Conservation (phyloP, 2,888 invertebrate genomes). For the Junonia oenone region DNA sequence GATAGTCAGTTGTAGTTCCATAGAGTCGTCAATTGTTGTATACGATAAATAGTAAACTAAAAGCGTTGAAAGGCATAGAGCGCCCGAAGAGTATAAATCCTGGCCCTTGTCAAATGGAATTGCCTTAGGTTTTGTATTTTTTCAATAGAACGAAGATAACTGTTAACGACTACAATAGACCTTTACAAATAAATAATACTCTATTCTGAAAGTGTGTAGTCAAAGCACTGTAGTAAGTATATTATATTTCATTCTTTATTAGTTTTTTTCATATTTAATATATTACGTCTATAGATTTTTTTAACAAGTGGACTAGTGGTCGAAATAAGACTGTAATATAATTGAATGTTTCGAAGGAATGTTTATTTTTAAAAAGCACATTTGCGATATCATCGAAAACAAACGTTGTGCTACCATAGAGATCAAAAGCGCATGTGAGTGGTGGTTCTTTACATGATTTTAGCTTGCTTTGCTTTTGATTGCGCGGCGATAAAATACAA, state of each 20-base stretch:
- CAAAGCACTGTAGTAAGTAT: neutral
- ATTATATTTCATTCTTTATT: neutral
- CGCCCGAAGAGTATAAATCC: conserved; percentile 25
- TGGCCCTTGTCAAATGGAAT: conserved; percentile 27
- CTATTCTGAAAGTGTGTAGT: neutral
- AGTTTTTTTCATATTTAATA: neutral
- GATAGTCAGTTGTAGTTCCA: neutral
- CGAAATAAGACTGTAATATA: too few species aligned
- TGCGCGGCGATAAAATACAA: too few species aligned
- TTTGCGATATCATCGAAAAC: too few species aligned
- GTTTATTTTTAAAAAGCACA: too few species aligned
- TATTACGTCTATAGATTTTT: too few species aligned
- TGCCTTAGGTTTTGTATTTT: conserved; percentile 20
- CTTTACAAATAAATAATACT: neutral
- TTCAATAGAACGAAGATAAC: conserved; percentile 4
- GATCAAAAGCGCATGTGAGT: too few species aligned
- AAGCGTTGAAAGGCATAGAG: conserved; percentile 7
- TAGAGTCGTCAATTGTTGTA: neutral
- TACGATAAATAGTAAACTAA: conserved; percentile 1
- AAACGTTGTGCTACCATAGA: too few species aligned
- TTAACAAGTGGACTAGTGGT: too few species aligned
- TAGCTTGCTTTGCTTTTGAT: too few species aligned
- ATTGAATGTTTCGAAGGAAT: too few species aligned
- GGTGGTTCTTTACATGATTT: too few species aligned
- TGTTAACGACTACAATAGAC: conserved; percentile 9